These are phyloP conservation scores for Pelmatolapia mariae DNA, from an alignment of 2,113 vertebrate genomes.

Conservation along the genomic window DNA sequence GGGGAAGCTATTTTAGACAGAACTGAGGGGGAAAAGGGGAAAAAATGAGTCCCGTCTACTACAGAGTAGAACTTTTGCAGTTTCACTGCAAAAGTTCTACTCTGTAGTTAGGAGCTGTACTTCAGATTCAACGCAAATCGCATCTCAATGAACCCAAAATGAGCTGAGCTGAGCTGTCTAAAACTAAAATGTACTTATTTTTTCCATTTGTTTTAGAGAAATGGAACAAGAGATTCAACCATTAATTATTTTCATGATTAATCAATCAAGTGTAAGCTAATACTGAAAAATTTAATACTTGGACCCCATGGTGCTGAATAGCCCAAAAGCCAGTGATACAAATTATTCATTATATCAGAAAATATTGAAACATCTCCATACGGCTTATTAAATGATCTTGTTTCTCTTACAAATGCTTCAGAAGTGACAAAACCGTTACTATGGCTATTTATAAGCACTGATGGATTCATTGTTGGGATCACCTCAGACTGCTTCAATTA, in stretches of 20 bases:
- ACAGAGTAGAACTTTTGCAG: background rate
- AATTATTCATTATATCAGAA: background rate
- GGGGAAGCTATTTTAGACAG: background rate
- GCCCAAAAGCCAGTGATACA: background rate
- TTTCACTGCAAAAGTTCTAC: too few species aligned
- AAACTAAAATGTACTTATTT: background rate
- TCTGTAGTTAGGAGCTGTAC: background rate
- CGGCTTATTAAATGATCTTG: background rate
- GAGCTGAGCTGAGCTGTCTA: background rate
- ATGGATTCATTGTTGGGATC: background rate
- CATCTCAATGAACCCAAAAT: background rate
- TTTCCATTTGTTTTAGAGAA: background rate
- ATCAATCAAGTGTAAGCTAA: background rate
- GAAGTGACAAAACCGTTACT: fast-evolving
- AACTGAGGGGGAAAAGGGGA: background rate
- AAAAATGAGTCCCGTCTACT: fast-evolving
- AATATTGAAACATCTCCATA: background rate
- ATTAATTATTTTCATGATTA: background rate
- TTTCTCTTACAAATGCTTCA: background rate
- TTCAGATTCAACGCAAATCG: background rate
- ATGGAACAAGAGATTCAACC: background rate
- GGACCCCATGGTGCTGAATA: background rate
- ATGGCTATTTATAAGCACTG: background rate
- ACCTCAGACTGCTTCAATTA: background rate
- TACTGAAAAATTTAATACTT: background rate